Evolutionary conservation across 2,113 vertebrate genomes (phyloP), one percentile per base, ranked within the genome.

Genomic region (Burhinus oedicnemus): DNA sequence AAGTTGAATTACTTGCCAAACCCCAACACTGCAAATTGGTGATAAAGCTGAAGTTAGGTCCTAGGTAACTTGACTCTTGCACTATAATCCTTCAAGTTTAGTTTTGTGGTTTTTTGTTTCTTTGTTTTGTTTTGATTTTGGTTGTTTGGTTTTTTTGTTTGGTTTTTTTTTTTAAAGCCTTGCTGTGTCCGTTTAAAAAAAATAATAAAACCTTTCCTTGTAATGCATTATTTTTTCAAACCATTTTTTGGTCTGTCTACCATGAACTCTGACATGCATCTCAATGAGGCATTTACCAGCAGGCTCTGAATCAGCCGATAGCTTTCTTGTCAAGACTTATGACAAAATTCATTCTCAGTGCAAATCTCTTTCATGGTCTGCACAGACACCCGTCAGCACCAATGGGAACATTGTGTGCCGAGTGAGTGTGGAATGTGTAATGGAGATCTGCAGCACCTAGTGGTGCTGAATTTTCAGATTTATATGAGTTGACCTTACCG

Each of bases 401-500:
- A 49, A 19, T 54, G 62, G 81, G 91, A 92, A 57, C 91, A 36
- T 2, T 1, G 80, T n/a, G 65, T 94, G 68, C 71, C 1, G 17
- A 52, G 87, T 61, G 70, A 47, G 47, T 60, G 76, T 27, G 40
- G 66, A 40, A 40, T 40, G 66, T 90, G 80, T 5, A 8, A 25
- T 38, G 38, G 89, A 61, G 81, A n/a, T 6, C n/a, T 93, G 72
- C 82, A 95, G 86, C 69, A 38, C 32, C 36, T 40, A 9, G 8
- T 34, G 58, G 40, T 27, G 76, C 86, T 91, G 76, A 21, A 42
- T 62, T 80, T 55, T 66, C 52, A 29, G 87, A 1, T 45, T 15
- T 8, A 5, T 34, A 11, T 8, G 16, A 40, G 55, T 2, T 38
- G 55, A 69, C 75, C 98, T 98, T 98, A 99, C 99, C 99, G 97